These are phyloP conservation scores for Ruditapes philippinarum DNA, from an alignment of 1,140 invertebrate species.

Conservation along the genomic window DNA sequence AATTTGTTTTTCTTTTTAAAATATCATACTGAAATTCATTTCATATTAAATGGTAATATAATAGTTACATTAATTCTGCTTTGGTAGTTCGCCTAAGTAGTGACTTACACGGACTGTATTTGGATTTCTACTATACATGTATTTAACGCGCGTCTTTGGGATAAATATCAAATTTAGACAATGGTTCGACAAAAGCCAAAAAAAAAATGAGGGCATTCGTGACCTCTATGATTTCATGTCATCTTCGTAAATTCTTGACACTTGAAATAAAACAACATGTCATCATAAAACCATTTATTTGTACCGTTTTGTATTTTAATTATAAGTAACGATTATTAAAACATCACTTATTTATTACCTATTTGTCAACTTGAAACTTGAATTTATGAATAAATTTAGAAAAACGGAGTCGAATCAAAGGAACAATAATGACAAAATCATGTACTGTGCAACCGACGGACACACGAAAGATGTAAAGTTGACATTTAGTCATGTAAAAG, in stretches of 20 bases:
- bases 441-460: constrained; percentile 12
- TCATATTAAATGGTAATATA: constrained; percentile 35
- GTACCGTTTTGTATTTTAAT: constrained; percentile 22
- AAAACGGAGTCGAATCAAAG: constrained; percentile 19
- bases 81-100: neutral
- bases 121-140: neutral
- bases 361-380: neutral
- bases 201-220: neutral
- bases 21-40: constrained; percentile 23
- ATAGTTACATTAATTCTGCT: constrained; percentile 40
- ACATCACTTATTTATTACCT: neutral
- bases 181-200: neutral
- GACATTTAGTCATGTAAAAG: constrained; percentile 31
- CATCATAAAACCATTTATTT: constrained; percentile 13
- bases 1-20: constrained; percentile 14
- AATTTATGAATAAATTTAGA: constrained; percentile 30
- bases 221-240: constrained; percentile 31
- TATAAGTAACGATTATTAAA: constrained; percentile 18
- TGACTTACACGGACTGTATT: neutral
- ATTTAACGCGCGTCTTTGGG: constrained; percentile 16
- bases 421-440: constrained; percentile 34
- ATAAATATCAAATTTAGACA: constrained; percentile 9
- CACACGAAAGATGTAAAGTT: constrained; percentile 7
- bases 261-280: constrained; percentile 46
- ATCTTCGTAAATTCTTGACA: neutral